Base-by-base conservation (phyloP, 2,113 vertebrate genomes). In the Charadrius vociferus region DNA sequence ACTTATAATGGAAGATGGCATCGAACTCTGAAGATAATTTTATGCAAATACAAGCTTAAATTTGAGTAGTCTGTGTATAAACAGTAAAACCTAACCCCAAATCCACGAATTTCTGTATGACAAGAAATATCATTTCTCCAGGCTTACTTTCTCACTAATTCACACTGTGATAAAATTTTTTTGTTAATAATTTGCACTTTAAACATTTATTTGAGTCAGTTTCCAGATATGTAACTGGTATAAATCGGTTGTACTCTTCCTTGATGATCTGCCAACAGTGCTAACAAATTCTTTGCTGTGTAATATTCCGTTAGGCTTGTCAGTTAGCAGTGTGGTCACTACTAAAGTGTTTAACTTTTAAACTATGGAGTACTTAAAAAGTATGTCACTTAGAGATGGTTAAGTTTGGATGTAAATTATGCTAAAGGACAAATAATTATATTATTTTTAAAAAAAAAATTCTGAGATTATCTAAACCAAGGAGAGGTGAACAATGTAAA, bases 201-300 rank as follows among this genome's bases (percentile, higher is more conserved):
- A 96, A 61, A 27, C 58, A 93, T 12, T 84, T 81, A 72, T 81
- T 74, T 96, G 66, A 96, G 29, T 96, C 86, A 70, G 29, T 87
- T 83, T 90, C 71, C 85, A 95, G 59, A 83, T 95, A 84, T 20
- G 13, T 85, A 84, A 94, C 73, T 37, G 4, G 81, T 87, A 92
- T 21, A 80, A 97, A 91, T 95, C 39, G 91, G 50, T 94, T 96
- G 14, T 72, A 58, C 55, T 85, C 21, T 77, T 95, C 45, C 74
- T 96, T 97, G 78, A 95, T 96, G 81, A 93, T 97, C 96, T 98
- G 81, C 72, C 90, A 90, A 22, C 78, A 94, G 49, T 93, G 77
- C 92, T 97, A 91, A 92, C 58, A 94, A 96, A 87, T 81, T 93
- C 30, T 93, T 84, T 93, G 56, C 77, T 83, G 45, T 81, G 77